Evolutionary conservation across 1,140 invertebrate species (phyloP).

Genomic region (Pseudomyrmex pallidus): DNA sequence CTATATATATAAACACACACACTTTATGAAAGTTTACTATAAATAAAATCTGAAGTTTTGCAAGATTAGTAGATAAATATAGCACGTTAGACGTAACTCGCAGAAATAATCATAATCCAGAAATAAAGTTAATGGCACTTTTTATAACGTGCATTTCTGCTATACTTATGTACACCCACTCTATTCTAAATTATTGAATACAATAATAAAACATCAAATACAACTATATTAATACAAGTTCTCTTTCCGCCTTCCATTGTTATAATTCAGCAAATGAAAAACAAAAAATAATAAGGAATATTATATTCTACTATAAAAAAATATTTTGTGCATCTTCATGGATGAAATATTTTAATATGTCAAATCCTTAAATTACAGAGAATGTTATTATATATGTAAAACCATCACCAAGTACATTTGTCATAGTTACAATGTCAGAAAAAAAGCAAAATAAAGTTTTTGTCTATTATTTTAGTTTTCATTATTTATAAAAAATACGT

Average conservation of each 20-base stretch:
- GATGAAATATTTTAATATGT: constrained; percentile 22
- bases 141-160: constrained; percentile 36
- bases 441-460: constrained; percentile 11
- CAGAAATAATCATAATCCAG: constrained; percentile 29
- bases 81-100: constrained; percentile 8
- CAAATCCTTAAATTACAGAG: constrained; percentile 2
- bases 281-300: constrained; percentile 8
- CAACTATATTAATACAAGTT: constrained; percentile 16
- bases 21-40: not conserved
- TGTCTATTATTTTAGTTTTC: not conserved
- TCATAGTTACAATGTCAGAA: constrained; percentile 21
- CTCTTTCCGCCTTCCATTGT: not conserved
- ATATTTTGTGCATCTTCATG: constrained; percentile 11
- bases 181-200: constrained; percentile 8
- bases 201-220: constrained; percentile 30
- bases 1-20: not conserved
- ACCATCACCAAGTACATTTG: constrained; percentile 47
- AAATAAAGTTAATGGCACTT: constrained; percentile 54
- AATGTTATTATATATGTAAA: constrained; percentile 21
- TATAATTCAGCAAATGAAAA: constrained; percentile 14
- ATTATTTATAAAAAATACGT: constrained; percentile 21
- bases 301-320: constrained; percentile 44
- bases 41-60: constrained; percentile 33
- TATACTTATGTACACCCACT: constrained; percentile 13
- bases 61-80: constrained; percentile 40